Conservation (phyloP, 2,797 vertebrate genomes). For the Argya squamiceps region DNA sequence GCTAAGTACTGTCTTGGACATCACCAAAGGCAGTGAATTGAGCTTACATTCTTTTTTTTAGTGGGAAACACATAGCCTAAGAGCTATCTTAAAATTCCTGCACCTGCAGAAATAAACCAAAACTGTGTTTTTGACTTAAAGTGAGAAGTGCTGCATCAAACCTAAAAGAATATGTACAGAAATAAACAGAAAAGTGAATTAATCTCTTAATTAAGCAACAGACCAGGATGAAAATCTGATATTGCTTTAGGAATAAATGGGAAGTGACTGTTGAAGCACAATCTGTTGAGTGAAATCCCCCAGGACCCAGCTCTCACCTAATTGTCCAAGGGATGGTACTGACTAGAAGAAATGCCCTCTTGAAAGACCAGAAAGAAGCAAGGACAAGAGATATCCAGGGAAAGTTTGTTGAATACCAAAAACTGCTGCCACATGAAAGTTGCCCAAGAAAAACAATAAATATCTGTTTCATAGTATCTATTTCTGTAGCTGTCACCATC, state of each 20-base stretch:
- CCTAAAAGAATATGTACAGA: background rate
- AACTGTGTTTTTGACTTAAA: background rate
- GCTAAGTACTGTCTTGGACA: background rate
- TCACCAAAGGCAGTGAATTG: background rate
- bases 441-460: background rate
- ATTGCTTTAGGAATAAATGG: background rate
- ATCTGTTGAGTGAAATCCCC: background rate
- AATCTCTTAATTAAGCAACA: background rate
- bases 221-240: background rate
- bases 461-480: background rate
- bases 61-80: background rate
- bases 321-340: background rate
- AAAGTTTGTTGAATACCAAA: background rate
- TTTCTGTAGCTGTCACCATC: background rate
- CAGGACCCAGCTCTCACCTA: background rate
- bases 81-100: background rate
- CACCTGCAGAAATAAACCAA: background rate
- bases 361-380: background rate
- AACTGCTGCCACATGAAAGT: background rate
- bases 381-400: background rate
- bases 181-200: background rate
- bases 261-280: background rate
- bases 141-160: background rate
- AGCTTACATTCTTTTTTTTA: background rate
- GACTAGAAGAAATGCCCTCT: background rate